These are phyloP conservation scores for Chondrilla cf. caribensis DNA, from an alignment of 37 sponge, comb jelly and placozoan genomes.

Conservation along the genomic window DNA sequence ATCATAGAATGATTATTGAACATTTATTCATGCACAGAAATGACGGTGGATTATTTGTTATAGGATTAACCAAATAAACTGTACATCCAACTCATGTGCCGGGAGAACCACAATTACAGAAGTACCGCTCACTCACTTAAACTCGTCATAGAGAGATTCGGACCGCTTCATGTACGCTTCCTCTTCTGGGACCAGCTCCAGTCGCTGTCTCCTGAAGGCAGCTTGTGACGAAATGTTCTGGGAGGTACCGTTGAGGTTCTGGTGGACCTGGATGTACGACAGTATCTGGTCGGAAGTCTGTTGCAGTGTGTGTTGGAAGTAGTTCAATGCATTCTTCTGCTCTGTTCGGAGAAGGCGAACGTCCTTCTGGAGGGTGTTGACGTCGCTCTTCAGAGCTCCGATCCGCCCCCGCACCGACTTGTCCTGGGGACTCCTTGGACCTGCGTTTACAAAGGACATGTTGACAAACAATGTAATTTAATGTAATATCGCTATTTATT, in stretches of 20 bases:
- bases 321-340: constrained; percentile 16
- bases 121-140: constrained; percentile 69
- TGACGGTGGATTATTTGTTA: too few species aligned
- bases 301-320: background rate
- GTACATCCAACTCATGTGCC: too few species aligned
- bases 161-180: constrained; percentile 36
- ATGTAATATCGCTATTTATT: too few species aligned
- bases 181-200: constrained; percentile 35
- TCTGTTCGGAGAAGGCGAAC: constrained; percentile 25
- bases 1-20: too few species aligned
- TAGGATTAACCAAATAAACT: too few species aligned
- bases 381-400: background rate
- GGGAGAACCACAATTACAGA: too few species aligned
- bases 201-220: constrained; percentile 34
- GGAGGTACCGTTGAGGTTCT: background rate
- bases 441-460: too few species aligned
- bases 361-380: constrained; percentile 3
- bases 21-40: too few species aligned
- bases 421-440: background rate
- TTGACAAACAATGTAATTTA: too few species aligned
- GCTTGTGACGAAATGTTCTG: background rate
- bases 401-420: constrained; percentile 2
- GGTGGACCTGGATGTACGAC: background rate
- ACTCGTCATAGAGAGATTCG: constrained; percentile 23
- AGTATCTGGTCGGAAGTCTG: constrained; percentile 18